A percentile compares a stretch with the other conserved stretches of the same genome.
phyloP scores from a whole-genome alignment of 2,888 invertebrate species.

The Torymus tubicola region DNA sequence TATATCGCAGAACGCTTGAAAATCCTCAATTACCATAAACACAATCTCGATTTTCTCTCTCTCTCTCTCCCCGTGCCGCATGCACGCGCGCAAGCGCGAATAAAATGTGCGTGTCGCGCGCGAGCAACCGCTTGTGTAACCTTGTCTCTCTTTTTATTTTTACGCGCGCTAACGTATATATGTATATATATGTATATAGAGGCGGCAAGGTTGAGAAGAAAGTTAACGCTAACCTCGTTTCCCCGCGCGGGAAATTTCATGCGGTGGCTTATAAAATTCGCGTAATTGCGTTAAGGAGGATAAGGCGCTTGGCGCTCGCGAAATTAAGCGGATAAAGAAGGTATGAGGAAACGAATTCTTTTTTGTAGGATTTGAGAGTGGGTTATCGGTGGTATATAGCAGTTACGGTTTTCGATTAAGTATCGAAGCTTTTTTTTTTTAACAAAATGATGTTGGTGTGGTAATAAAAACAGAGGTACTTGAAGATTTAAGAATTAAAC shows the following conservation, averaged over 20 bases:
- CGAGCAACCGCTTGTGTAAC: conserved; percentile 27
- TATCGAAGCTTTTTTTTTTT: too few relatives aligned
- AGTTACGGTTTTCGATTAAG: too few relatives aligned
- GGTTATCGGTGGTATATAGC: too few relatives aligned
- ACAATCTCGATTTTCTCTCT: neutral
- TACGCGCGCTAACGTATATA: neutral
- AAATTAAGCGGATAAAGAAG: too few relatives aligned
- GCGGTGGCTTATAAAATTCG: conserved; percentile 24
- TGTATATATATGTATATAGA: too few relatives aligned
- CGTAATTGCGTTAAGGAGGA: neutral
- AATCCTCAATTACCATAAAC: conserved; percentile 1
- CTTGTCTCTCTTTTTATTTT: conserved; percentile 35
- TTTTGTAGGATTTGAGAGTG: too few relatives aligned
- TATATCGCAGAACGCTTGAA: too few relatives aligned
- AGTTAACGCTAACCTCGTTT: conserved; percentile 38
- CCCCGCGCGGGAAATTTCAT: conserved; percentile 17
- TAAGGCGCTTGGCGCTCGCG: too few relatives aligned
- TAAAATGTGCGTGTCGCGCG: conserved; percentile 6
- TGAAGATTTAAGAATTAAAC: too few relatives aligned
- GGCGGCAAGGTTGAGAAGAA: conserved; percentile 46
- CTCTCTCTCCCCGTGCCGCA: neutral
- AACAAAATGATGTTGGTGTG: too few relatives aligned
- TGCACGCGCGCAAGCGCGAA: neutral
- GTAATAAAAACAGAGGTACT: too few relatives aligned
- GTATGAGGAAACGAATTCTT: too few relatives aligned